Evolutionary conservation across 2,888 invertebrate genomes (phyloP), one percentile per base, ranked within the genome.

Genomic region (Heliconius cydno): DNA sequence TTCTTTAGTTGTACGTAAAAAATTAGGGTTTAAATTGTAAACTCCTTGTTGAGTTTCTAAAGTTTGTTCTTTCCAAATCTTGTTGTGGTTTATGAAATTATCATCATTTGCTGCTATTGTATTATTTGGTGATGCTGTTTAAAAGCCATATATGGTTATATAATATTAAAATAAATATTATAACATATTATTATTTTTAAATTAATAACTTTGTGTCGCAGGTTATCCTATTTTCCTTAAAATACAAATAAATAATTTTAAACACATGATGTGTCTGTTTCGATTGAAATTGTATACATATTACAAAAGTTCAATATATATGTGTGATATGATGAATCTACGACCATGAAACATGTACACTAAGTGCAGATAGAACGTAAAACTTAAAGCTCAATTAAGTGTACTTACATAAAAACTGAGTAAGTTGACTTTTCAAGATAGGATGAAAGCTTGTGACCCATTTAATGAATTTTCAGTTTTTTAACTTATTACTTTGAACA

Each of bases 21-120:
- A 75, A 75, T 12, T 41, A 46, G 41, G 28, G 46, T 30, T 75
- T 65, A 46, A 75, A 66, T 65, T 63, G 73, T 25, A 65, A 66
- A 65, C 41, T 75, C 75, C 28, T 75, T 75, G 46, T 65, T 19
- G 65, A 66, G 75, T 66, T 65, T 75, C 46, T 5, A 66, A 75
- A 75, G 25, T 75, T 75, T 75, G 13, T 34, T 65, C 65, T 63
- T 75, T 25, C 12, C 28, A 41, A 75, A 65, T 65, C 28, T 73
- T 73, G 41, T 41, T 65, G 19, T 28, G 15, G 3, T 41, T 65
- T 70, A 25, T 70, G 41, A 70, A 41, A 70, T 25, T 41, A 41
- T 41, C n/a, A 38, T 67, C n/a, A 70, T 70, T 70, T 70, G 15
- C 13, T 10, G 41, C 41, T 70, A 70, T 41, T 70, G 41, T 70